These are phyloP conservation scores for Heliconius ethilla DNA, from an alignment of 2,888 invertebrate species.

Conservation along the genomic window DNA sequence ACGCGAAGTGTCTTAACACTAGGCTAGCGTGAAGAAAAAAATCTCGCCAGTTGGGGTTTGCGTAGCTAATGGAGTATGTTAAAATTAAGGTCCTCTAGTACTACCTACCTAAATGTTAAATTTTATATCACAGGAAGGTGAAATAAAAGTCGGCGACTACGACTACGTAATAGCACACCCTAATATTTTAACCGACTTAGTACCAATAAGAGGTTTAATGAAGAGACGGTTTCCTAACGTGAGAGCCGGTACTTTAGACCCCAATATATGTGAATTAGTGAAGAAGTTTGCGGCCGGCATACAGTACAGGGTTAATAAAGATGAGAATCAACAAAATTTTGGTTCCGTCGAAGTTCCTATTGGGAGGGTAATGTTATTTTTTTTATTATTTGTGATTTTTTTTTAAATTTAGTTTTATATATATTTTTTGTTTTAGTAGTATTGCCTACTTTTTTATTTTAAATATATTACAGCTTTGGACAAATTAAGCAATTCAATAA, in stretches of 20 bases:
- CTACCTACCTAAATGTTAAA: too few species aligned
- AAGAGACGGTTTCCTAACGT: conserved; percentile 89
- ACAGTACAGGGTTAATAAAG: conserved; percentile 84
- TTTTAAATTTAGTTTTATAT: too few species aligned
- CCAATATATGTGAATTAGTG: conserved; percentile 84
- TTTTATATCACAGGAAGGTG: conserved; percentile 80
- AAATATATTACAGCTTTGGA: too few species aligned
- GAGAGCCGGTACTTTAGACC: conserved; percentile 84
- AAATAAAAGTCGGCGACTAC: conserved; percentile 85
- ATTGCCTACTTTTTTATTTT: too few species aligned
- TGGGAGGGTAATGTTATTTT: conserved; percentile 83
- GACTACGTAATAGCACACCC: conserved; percentile 90
- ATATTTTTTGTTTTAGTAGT: too few species aligned
- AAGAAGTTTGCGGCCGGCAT: conserved; percentile 86
- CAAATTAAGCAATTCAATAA: too few species aligned
- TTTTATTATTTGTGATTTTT: not conserved
- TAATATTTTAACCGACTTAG: conserved; percentile 88
- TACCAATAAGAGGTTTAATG: conserved; percentile 88
- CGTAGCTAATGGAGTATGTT: too few species aligned
- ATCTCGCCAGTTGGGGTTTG: too few species aligned
- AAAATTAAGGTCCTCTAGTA: too few species aligned
- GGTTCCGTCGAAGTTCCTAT: conserved; percentile 85
- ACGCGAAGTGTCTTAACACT: too few species aligned
- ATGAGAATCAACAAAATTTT: conserved; percentile 87
- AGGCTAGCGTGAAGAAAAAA: too few species aligned